These are phyloP conservation scores for Drosophila maculinotata DNA, from an alignment of 2,888 invertebrate genomes.

Conservation along the genomic window DNA sequence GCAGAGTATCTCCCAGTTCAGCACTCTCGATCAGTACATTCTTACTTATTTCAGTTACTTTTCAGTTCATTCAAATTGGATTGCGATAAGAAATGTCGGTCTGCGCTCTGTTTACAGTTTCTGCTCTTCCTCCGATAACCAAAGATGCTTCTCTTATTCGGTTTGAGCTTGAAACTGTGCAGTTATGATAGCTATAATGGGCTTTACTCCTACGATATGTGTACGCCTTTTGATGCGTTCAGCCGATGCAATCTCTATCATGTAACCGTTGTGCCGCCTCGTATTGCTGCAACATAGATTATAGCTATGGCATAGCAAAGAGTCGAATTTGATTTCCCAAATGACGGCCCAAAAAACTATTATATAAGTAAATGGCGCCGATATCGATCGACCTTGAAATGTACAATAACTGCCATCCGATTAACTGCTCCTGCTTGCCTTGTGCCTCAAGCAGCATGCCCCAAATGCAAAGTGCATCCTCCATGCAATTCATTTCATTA, in stretches of 20 bases:
- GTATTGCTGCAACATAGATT: slow-evolving; percentile 17
- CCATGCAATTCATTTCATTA: background rate
- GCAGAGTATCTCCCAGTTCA: slow-evolving; percentile 1
- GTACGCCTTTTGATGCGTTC: background rate
- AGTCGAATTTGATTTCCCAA: too few relatives aligned
- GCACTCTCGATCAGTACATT: background rate
- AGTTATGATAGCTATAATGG: background rate
- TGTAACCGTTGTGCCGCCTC: slow-evolving; percentile 2
- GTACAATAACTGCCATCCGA: too few relatives aligned
- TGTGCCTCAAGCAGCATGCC: background rate
- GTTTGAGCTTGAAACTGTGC: slow-evolving; percentile 2
- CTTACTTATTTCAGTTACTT: slow-evolving; percentile 13
- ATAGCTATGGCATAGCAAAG: slow-evolving; percentile 1
- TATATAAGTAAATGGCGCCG: slow-evolving; percentile 43
- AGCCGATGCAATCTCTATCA: slow-evolving; percentile 1
- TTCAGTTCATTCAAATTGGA: slow-evolving; percentile 1
- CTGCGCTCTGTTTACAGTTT: slow-evolving; percentile 41
- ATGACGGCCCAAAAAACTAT: slow-evolving; percentile 21
- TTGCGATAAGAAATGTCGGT: slow-evolving; percentile 70
- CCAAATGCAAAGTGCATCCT: slow-evolving; percentile 3
- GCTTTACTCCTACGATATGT: background rate
- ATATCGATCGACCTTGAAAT: slow-evolving; percentile 21
- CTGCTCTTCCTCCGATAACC: slow-evolving; percentile 12
- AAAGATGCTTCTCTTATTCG: background rate
- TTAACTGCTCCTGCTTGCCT: slow-evolving; percentile 7